Percentiles rank a stretch among this genome's conserved stretches.
Conservation (phyloP, 2,888 invertebrate species). For the Acanthosepion lycidas region DNA sequence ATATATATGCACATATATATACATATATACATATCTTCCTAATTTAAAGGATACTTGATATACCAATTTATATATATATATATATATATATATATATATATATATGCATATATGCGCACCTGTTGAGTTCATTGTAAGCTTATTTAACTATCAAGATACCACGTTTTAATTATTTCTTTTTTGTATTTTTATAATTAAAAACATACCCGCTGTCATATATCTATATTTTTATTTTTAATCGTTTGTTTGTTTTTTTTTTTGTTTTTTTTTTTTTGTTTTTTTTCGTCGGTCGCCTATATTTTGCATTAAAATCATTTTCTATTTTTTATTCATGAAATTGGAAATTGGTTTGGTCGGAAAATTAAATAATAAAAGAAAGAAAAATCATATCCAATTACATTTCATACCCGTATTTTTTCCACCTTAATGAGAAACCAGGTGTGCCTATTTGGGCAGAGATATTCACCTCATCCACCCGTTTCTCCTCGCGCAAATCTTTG, state of each 20-base stretch:
- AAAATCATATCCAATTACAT: not conserved
- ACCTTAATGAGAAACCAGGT: not conserved
- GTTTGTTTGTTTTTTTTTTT: not conserved
- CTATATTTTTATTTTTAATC: not conserved
- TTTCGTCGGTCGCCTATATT: not conserved
- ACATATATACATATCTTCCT: not conserved
- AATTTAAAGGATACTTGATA: no score
- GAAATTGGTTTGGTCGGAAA: not conserved
- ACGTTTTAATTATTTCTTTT: no score
- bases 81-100: not conserved
- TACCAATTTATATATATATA: no score
- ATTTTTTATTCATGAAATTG: not conserved
- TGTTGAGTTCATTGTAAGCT: no score
- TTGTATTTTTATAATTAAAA: not conserved
- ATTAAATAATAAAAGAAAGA: not conserved
- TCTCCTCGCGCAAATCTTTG: not conserved
- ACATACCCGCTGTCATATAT: not conserved
- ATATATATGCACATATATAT: not conserved
- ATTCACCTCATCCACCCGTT: not conserved
- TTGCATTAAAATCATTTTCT: not conserved
- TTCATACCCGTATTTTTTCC: not conserved
- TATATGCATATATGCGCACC: not conserved
- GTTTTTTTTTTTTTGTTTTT: not conserved
- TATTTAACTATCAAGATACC: no score
- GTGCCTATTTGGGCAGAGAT: not conserved